These are phyloP conservation scores for Priocnemis perturbator DNA, from an alignment of 2,888 invertebrate species.

Conservation along the genomic window DNA sequence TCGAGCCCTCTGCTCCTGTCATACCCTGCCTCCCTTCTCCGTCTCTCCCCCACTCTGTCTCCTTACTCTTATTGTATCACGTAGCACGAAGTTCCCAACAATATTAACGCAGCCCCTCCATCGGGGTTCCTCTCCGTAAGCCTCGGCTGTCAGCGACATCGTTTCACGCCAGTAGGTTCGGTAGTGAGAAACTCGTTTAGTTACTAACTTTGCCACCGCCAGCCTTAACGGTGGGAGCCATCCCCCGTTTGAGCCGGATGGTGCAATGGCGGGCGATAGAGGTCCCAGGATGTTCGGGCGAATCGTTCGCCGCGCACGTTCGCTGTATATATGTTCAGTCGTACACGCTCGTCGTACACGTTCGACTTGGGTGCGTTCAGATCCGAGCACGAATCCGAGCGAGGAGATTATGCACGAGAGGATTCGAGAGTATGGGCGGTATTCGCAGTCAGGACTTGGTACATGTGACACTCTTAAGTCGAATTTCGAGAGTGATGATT, in stretches of 20 bases:
- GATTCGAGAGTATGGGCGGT: no score
- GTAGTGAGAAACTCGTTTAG: conserved; percentile 60
- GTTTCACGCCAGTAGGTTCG: conserved; percentile 58
- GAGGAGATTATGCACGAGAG: no score
- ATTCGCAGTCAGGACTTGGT: no score
- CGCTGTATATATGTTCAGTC: conserved; percentile 30
- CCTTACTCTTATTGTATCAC: conserved; percentile 36
- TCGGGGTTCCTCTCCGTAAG: conserved; percentile 47
- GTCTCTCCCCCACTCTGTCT: neutral
- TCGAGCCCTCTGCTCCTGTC: conserved; percentile 23
- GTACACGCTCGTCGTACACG: conserved; percentile 4
- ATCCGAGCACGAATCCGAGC: no score
- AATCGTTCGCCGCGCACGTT: conserved; percentile 31
- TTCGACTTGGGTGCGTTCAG: no score
- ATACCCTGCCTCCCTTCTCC: conserved; percentile 37
- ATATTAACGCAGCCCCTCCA: conserved; percentile 53
- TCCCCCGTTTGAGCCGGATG: no score
- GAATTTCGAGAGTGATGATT: no score
- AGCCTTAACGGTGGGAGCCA: conserved; percentile 12
- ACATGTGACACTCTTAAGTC: no score
- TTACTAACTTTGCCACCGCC: conserved; percentile 53
- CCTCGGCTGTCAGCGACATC: conserved; percentile 56
- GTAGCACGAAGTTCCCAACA: conserved; percentile 48
- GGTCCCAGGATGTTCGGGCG: conserved; percentile 44
- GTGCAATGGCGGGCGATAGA: conserved; percentile 28